Base-by-base conservation (phyloP, 2,888 invertebrate genomes). In the Stratiomys singularior region DNA sequence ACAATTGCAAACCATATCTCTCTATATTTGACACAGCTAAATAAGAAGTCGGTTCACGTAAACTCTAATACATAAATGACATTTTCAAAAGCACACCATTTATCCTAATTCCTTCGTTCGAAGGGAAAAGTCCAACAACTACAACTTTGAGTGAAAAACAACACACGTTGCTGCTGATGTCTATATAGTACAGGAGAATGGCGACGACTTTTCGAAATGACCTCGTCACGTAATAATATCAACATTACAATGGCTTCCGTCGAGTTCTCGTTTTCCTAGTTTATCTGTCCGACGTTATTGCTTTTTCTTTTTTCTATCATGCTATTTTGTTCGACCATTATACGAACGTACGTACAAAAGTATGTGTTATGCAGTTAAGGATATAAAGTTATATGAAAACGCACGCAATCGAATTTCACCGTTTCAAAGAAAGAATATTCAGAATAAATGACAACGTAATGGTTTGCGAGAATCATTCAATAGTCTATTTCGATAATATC, bases 141-240 rank as follows among this genome's bases (percentile, higher is more conserved):
- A 37, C 9, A 37, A 9, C 52, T n/a, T n/a, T n/a, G 15, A 60
- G 25, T 23, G 23, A 1, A 23, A 3, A 60, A 25, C 0, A 60
- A 60, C 21, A 60, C 23, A 60, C 60, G 60, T 21, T 25, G 23
- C 1, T 15, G 60, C 9, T 37, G 9, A 37, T 5, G 37, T 5
- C 37, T 5, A 37, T 37, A 37, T 5, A 37, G 5, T 5, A 37
- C 37, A 37, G 9, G 5, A 37, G 5, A 37, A 60, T 23, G 60
- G 7, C 60, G 25, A 60, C 15, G 60, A 60, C 69, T 69, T 47
- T 47, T 69, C 47, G 69, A 69, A 69, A 47, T 69, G 47, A 69
- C 69, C 69, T 46, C 69, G 69, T 47, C 47, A 47, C 47, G 69
- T 69, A 69, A 69, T 69, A 47, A 69, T 47, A 69, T 69, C 47